phyloP scores from a whole-genome alignment of 1,140 invertebrate genomes.

The Riptortus pedestris region DNA sequence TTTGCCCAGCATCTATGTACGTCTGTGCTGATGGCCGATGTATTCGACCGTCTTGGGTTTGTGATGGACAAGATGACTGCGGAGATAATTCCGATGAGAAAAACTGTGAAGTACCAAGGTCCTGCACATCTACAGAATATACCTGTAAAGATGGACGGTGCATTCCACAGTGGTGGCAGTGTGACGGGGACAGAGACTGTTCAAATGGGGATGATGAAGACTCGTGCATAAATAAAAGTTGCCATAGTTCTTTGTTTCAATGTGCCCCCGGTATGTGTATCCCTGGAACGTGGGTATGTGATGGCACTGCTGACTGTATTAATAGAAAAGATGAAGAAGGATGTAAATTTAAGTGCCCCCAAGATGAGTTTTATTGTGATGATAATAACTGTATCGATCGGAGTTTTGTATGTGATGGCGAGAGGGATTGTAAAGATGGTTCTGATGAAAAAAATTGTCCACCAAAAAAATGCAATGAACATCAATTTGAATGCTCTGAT shows the following conservation, averaged over 20 bases:
- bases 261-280: slow-evolving; percentile 82
- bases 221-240: too few relatives aligned
- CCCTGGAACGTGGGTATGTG: slow-evolving; percentile 75
- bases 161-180: neutral
- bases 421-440: slow-evolving; percentile 36
- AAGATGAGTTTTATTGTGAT: slow-evolving; percentile 31
- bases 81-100: too few relatives aligned
- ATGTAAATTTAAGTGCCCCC: slow-evolving; percentile 56
- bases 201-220: neutral
- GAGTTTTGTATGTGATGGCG: neutral
- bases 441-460: slow-evolving; percentile 42
- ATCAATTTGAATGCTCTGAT: slow-evolving; percentile 77
- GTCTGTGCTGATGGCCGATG: too few relatives aligned
- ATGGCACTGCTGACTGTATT: slow-evolving; percentile 76
- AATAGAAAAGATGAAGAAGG: slow-evolving; percentile 69
- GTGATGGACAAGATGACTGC: too few relatives aligned
- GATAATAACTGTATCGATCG: neutral
- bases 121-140: too few relatives aligned
- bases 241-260: slow-evolving; percentile 45
- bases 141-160: too few relatives aligned
- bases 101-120: too few relatives aligned
- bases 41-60: too few relatives aligned
- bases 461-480: slow-evolving; percentile 47
- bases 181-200: neutral
- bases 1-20: too few relatives aligned